Percentiles rank a stretch among this genome's conserved stretches.
Evolutionary conservation across 2,888 invertebrate genomes (phyloP).

Genomic region (Caradrina clavipalpis): DNA sequence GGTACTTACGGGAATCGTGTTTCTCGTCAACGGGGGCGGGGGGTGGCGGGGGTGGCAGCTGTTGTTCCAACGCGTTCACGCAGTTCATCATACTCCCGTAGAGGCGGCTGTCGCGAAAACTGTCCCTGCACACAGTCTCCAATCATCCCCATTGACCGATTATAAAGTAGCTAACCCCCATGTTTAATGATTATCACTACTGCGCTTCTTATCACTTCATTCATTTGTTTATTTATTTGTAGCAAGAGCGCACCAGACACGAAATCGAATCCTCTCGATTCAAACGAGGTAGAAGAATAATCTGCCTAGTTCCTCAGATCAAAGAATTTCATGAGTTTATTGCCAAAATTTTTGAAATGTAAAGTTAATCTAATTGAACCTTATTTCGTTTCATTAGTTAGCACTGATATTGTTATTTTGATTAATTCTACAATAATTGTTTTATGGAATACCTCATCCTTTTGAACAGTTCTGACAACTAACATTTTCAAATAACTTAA

Average conservation of each 20-base stretch:
- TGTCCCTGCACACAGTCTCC: conserved; percentile 93
- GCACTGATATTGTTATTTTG: background rate
- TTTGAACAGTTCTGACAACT: background rate
- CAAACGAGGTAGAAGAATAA: no score
- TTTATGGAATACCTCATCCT: background rate
- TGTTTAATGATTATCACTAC: conserved; percentile 10
- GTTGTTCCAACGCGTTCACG: conserved; percentile 97
- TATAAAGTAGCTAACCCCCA: conserved; percentile 30
- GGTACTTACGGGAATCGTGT: conserved; percentile 87
- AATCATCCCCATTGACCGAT: conserved; percentile 68
- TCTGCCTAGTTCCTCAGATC: no score
- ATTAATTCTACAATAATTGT: background rate
- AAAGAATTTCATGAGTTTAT: no score
- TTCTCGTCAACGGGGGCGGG: conserved; percentile 88
- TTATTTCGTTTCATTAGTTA: background rate
- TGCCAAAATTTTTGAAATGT: no score
- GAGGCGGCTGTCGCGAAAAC: conserved; percentile 97
- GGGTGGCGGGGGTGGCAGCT: conserved; percentile 93
- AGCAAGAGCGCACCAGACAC: no score
- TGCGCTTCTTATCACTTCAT: background rate
- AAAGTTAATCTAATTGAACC: background rate
- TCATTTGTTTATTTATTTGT: background rate
- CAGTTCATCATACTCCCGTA: conserved; percentile 99
- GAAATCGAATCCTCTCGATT: no score
- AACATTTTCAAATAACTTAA: background rate